These are phyloP conservation scores for Bubo bubo DNA, from an alignment of 2,113 vertebrate genomes.

Conservation along the genomic window DNA sequence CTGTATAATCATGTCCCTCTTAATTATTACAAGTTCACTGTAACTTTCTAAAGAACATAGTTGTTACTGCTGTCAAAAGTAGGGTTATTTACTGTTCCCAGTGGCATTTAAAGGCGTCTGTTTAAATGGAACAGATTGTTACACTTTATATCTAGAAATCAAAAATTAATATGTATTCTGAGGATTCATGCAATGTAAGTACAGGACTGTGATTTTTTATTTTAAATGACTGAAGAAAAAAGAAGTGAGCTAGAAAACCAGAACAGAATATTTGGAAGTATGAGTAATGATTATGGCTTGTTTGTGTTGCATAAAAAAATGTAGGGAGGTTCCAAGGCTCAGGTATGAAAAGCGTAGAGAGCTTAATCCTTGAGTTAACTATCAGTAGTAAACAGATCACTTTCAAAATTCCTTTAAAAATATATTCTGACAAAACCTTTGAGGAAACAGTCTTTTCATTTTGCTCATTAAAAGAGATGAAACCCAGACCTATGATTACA, in stretches of 20 bases:
- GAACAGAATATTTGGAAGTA: neutral
- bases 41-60: neutral
- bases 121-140: slow-evolving; percentile 22
- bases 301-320: neutral
- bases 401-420: neutral
- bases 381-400: neutral
- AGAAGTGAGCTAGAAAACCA: neutral
- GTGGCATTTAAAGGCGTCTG: neutral
- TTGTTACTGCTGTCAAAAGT: slow-evolving; percentile 1
- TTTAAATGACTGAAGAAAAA: slow-evolving; percentile 8
- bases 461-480: neutral
- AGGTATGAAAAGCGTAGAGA: neutral
- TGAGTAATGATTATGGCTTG: neutral
- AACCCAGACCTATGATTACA: neutral
- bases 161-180: neutral
- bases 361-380: neutral
- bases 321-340: neutral
- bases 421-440: neutral
- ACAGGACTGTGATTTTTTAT: neutral
- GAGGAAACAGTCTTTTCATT: neutral
- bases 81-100: slow-evolving; percentile 9
- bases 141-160: slow-evolving; percentile 6
- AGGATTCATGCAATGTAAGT: neutral
- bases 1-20: neutral
- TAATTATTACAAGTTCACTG: slow-evolving; percentile 22